Conservation (phyloP, 2,888 invertebrate species). For the Drosophila imparisetae region DNA sequence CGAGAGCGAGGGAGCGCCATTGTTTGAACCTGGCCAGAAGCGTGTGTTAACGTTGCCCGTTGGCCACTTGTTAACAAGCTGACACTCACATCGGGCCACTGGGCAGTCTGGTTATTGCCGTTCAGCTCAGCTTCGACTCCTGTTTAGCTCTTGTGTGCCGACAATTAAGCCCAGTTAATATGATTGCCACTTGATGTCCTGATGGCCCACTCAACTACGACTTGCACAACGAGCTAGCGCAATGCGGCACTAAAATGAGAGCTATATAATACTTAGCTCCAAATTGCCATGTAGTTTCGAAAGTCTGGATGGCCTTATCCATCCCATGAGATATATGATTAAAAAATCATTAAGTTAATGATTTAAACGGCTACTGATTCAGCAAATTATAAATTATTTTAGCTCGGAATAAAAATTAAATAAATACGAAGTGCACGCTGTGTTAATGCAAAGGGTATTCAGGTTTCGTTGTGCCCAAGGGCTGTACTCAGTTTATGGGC, state of each 20-base stretch:
- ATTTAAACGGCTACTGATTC: background rate
- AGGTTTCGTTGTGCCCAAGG: conserved; percentile 20
- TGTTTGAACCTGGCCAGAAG: conserved; percentile 41
- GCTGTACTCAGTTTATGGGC: conserved; percentile 45
- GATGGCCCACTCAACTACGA: conserved; percentile 45
- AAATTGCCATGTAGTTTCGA: background rate
- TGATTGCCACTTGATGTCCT: conserved; percentile 77
- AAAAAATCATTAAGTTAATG: background rate
- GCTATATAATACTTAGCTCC: conserved; percentile 26
- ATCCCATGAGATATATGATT: background rate
- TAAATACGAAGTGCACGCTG: background rate
- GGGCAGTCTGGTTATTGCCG: conserved; percentile 39
- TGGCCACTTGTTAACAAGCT: conserved; percentile 75
- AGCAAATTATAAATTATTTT: background rate
- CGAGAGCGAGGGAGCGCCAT: background rate
- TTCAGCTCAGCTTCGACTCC: conserved; percentile 32
- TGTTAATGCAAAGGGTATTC: conserved; percentile 24
- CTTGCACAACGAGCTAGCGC: conserved; percentile 61
- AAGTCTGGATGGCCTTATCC: background rate
- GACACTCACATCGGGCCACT: conserved; percentile 61
- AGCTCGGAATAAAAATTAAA: background rate
- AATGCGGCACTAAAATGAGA: conserved; percentile 59
- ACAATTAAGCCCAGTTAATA: conserved; percentile 76
- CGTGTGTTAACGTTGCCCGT: conserved; percentile 47
- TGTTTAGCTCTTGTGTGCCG: conserved; percentile 61